These are phyloP conservation scores for Gandaritis pyraliata DNA, from an alignment of 2,888 invertebrate species.

Conservation along the genomic window DNA sequence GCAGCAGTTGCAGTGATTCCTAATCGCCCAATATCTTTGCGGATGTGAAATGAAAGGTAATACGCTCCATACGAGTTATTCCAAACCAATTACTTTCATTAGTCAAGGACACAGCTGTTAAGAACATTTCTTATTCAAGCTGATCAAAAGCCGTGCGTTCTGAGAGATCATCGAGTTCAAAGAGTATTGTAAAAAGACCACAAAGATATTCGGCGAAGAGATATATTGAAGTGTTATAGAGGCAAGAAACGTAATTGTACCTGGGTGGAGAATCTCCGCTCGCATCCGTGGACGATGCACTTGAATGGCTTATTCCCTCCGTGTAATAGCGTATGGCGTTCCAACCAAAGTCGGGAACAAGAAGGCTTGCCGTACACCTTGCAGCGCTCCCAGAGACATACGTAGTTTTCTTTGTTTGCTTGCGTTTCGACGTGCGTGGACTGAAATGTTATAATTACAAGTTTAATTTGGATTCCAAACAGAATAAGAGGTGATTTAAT, in stretches of 20 bases:
- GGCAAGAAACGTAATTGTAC: constrained; percentile 74
- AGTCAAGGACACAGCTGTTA: not conserved
- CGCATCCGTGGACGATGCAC: constrained; percentile 98
- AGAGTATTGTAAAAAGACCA: not conserved
- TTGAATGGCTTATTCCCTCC: constrained; percentile 97
- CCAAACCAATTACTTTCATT: too few relatives aligned
- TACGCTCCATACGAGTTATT: not conserved
- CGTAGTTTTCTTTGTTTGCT: constrained; percentile 92
- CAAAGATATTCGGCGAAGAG: constrained; percentile 5
- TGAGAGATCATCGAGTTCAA: too few relatives aligned
- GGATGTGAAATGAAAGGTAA: not conserved
- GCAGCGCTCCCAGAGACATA: constrained; percentile 96
- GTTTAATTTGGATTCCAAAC: constrained; percentile 4
- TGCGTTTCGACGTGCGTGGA: constrained; percentile 94
- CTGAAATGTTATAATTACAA: constrained; percentile 70
- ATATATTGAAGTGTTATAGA: not conserved
- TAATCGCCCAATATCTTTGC: constrained; percentile 10
- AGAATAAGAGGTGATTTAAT: not conserved
- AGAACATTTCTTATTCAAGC: not conserved
- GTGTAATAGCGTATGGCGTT: constrained; percentile 95
- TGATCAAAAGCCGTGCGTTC: not conserved
- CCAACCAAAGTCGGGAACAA: constrained; percentile 96
- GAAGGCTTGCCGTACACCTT: constrained; percentile 97
- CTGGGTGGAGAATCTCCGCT: constrained; percentile 93
- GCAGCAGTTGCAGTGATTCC: constrained; percentile 2